Conservation (phyloP, 92 coral and sea anemone genomes). For the Hydrozoanthus gracilis region DNA sequence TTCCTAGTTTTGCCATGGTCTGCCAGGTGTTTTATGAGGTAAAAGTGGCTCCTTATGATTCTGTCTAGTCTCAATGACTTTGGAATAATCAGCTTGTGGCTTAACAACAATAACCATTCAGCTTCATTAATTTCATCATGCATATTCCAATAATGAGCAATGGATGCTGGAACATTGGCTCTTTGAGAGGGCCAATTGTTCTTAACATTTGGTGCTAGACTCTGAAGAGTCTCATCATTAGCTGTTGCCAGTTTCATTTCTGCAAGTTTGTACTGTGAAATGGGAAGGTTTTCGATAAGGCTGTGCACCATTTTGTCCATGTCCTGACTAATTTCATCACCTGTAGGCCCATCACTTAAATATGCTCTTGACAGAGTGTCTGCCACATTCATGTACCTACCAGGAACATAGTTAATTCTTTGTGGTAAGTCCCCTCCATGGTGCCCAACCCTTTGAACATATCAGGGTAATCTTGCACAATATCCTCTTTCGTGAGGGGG, state of each 20-base stretch:
- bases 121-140: slow-evolving; percentile 54
- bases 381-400: not conserved
- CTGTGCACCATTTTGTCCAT: slow-evolving; percentile 66
- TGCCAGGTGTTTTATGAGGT: slow-evolving; percentile 40
- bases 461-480: slow-evolving; percentile 40
- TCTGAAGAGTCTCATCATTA: slow-evolving; percentile 59
- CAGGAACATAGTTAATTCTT: slow-evolving; percentile 6
- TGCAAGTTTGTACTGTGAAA: slow-evolving; percentile 45
- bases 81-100: slow-evolving; percentile 61
- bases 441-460: slow-evolving; percentile 49
- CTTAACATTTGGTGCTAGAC: slow-evolving; percentile 25
- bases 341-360: not conserved
- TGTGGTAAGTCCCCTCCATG: slow-evolving; percentile 51
- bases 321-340: slow-evolving; percentile 53
- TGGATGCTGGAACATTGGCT: slow-evolving; percentile 35
- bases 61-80: slow-evolving; percentile 27
- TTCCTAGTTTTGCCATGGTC: slow-evolving; percentile 46
- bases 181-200: slow-evolving; percentile 66
- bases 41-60: slow-evolving; percentile 50
- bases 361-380: not conserved
- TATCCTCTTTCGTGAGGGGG: slow-evolving; percentile 27
- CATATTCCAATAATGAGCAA: slow-evolving; percentile 61
- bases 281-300: slow-evolving; percentile 56
- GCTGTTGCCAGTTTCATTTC: slow-evolving; percentile 46
- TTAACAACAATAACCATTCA: slow-evolving; percentile 57